Percentiles rank a stretch among this genome's conserved stretches.
Evolutionary conservation across 1,140 invertebrate species (phyloP).

Genomic region (Calliphora vicina): DNA sequence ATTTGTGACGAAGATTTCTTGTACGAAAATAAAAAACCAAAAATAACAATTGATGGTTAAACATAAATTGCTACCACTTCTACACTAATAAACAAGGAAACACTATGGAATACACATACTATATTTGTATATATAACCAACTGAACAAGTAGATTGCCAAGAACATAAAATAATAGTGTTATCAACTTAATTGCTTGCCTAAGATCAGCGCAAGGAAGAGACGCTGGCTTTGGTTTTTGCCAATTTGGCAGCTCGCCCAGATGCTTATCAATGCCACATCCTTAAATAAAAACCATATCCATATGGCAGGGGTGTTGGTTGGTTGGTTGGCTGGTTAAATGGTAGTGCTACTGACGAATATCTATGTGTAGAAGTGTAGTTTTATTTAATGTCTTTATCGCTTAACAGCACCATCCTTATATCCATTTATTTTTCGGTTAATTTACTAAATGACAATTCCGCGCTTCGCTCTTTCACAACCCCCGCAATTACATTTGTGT

Average conservation of each 20-base stretch:
- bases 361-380: neutral
- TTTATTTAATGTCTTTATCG: neutral
- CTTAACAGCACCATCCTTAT: constrained; percentile 2
- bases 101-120: no score
- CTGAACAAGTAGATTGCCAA: no score
- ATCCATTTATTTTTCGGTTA: constrained; percentile 19
- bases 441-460: constrained; percentile 25
- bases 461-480: neutral
- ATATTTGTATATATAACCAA: no score
- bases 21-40: neutral
- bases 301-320: constrained; percentile 19
- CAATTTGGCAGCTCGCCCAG: constrained; percentile 29
- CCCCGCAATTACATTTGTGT: constrained; percentile 14
- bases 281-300: constrained; percentile 9
- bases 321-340: no score
- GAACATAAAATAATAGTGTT: neutral
- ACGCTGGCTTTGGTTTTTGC: neutral
- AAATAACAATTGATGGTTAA: neutral
- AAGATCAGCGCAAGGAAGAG: neutral
- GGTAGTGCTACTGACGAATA: no score
- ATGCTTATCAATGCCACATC: constrained; percentile 25
- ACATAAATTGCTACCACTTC: neutral
- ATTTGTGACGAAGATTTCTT: neutral
- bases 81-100: no score
- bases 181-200: constrained; percentile 27